Conservation (phyloP, 2,797 vertebrate genomes). For the Bradypodion pumilum region DNA sequence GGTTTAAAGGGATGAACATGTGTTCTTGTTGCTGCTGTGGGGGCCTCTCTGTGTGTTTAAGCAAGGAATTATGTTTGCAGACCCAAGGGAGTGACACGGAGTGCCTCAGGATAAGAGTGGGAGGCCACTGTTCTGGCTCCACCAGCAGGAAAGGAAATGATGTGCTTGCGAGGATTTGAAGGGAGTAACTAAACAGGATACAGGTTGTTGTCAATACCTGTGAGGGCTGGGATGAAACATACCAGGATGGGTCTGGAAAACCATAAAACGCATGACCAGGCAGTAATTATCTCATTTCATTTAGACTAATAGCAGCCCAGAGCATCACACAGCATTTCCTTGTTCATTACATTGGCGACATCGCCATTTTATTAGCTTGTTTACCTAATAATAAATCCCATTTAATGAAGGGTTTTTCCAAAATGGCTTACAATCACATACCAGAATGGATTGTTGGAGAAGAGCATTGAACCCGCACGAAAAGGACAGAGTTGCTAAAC, state of each 20-base stretch:
- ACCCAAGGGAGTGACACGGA: not conserved
- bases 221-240: not conserved
- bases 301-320: not conserved
- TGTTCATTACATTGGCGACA: not conserved
- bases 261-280: not conserved
- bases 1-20: not conserved
- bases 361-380: not conserved
- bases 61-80: not conserved
- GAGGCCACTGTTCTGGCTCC: not conserved
- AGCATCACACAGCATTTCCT: not conserved
- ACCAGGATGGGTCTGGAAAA: not conserved
- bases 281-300: not conserved
- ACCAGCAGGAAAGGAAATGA: not conserved
- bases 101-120: not conserved
- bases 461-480: not conserved
- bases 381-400: not conserved
- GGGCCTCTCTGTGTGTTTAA: accelerated
- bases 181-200: not conserved
- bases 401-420: not conserved
- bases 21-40: not conserved
- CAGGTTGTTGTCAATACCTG: not conserved
- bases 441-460: not conserved
- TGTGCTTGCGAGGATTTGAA: not conserved
- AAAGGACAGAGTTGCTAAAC: not conserved
- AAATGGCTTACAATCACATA: not conserved